A percentile compares a stretch with the other conserved stretches of the same genome.
Evolutionary conservation across 2,888 invertebrate genomes (phyloP).

Genomic region (Eurytoma californica): DNA sequence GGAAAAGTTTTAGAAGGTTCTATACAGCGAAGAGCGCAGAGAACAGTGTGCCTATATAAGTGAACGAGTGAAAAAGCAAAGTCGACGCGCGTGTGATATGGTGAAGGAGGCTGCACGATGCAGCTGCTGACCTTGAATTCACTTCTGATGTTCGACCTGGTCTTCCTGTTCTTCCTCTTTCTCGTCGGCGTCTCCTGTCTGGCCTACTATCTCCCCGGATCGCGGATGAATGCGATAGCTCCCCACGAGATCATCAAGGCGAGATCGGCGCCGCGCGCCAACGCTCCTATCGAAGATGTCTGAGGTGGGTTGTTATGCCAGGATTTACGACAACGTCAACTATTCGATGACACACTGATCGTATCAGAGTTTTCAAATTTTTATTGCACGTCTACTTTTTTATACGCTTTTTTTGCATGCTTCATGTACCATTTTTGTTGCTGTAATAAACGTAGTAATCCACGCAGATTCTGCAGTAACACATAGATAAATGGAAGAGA

Average conservation of each 20-base stretch:
- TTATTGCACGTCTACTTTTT: too few relatives aligned
- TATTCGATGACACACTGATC: too few relatives aligned
- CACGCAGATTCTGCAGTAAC: too few relatives aligned
- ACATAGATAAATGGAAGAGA: too few relatives aligned
- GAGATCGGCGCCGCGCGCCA: conserved; percentile 66
- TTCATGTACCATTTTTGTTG: too few relatives aligned
- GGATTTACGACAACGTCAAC: neutral
- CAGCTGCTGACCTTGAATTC: conserved; percentile 91
- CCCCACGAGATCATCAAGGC: conserved; percentile 72
- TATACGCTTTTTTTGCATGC: too few relatives aligned
- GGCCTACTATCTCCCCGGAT: conserved; percentile 87
- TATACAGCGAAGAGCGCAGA: neutral
- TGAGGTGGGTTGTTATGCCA: conserved; percentile 67
- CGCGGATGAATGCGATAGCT: conserved; percentile 75
- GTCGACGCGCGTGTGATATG: conserved; percentile 63
- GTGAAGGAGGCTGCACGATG: conserved; percentile 77
- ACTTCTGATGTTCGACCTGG: conserved; percentile 91
- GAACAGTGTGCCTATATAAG: neutral
- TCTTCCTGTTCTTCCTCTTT: conserved; percentile 91
- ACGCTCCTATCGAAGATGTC: conserved; percentile 73
- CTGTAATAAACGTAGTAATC: too few relatives aligned
- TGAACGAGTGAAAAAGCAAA: neutral
- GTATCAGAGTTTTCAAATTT: too few relatives aligned
- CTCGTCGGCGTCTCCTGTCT: conserved; percentile 89
- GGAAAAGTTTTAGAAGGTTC: neutral